Base-by-base conservation (phyloP, 1,140 invertebrate genomes). In the Ptiloglossa arizonensis region DNA sequence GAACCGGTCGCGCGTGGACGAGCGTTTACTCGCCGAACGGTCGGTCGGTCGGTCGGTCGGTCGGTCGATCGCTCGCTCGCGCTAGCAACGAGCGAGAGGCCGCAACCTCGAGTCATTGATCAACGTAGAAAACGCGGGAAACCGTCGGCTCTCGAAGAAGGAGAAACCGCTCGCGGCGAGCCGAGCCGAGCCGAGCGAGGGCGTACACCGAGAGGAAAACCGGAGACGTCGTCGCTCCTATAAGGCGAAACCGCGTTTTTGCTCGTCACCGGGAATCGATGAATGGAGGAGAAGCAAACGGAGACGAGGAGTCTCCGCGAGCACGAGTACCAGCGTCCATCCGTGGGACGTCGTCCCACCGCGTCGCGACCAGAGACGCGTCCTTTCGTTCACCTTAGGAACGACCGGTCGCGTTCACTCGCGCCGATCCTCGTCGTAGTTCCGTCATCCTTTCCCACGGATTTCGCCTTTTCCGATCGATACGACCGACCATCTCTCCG, bases 51-150 rank as follows among this genome's bases (percentile, higher is more conserved):
- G 41, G 35, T 67, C 59, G 62, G 41, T 41, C 41, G 41, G 13
- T n/a, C 52, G 19, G 62, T 62, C 50, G 50, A 24, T 52, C 24
- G 24, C 50, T 17, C 50, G 24, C 48, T 69, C 57, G 62, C 41
- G 35, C 41, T 15, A 70, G 46, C 41, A 52, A n/a, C 50, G 54
- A 68, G 67, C 50, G 82, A 69, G 74, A 76, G 62, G 59, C 67
- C 15, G 62, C 74, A 66, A 76, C 70, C 83, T 74, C 79, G 79
- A 88, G 84, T 87, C 88, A 89, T 89, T 89, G 88, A 89, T 89
- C 87, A 87, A 41, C 41, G 68, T 52, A 67, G 81, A 88, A 89
- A 88, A 89, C 71, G 83, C 88, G 86, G 80, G 87, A 89, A 88
- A 87, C 63, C 70, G n/a, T 19, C 19, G 32, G 35, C 54, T 74